Percentiles rank a stretch among this genome's conserved stretches.
These are phyloP conservation scores for Aproaerema taeniolella DNA, from an alignment of 2,888 invertebrate genomes.

Conservation along the genomic window DNA sequence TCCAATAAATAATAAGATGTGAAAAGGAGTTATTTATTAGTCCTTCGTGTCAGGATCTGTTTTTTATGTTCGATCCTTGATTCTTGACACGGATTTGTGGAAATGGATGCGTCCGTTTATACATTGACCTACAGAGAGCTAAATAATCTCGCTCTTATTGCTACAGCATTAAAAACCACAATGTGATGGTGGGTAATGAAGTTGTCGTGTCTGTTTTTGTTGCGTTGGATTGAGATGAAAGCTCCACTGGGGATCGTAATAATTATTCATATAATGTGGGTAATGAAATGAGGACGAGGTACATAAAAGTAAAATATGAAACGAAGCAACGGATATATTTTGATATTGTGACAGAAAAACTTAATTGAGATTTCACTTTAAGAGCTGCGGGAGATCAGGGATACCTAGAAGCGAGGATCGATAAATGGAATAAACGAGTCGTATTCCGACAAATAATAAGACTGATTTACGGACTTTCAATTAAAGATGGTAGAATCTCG, in stretches of 20 bases:
- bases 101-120: slow-evolving; percentile 51
- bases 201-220: slow-evolving; percentile 38
- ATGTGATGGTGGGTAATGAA: slow-evolving; percentile 17
- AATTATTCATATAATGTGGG: slow-evolving; percentile 18
- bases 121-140: slow-evolving; percentile 32
- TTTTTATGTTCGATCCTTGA: slow-evolving; percentile 44
- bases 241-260: slow-evolving; percentile 15
- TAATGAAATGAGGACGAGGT: slow-evolving; percentile 13
- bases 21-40: slow-evolving; percentile 60
- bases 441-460: no score
- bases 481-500: no score
- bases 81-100: slow-evolving; percentile 68
- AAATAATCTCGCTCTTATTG: slow-evolving; percentile 35
- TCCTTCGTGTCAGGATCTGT: slow-evolving; percentile 42
- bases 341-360: slow-evolving; percentile 5
- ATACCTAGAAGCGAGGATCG: no score
- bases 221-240: slow-evolving; percentile 14
- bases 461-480: no score
- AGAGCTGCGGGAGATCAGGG: slow-evolving; percentile 1
- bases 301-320: slow-evolving; percentile 12
- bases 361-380: slow-evolving; percentile 11
- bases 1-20: slow-evolving; percentile 64
- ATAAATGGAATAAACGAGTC: no score
- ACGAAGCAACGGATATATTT: slow-evolving; percentile 5
- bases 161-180: slow-evolving; percentile 27